phyloP scores from a whole-genome alignment of 2,797 vertebrate species.

The Danio choprae region DNA sequence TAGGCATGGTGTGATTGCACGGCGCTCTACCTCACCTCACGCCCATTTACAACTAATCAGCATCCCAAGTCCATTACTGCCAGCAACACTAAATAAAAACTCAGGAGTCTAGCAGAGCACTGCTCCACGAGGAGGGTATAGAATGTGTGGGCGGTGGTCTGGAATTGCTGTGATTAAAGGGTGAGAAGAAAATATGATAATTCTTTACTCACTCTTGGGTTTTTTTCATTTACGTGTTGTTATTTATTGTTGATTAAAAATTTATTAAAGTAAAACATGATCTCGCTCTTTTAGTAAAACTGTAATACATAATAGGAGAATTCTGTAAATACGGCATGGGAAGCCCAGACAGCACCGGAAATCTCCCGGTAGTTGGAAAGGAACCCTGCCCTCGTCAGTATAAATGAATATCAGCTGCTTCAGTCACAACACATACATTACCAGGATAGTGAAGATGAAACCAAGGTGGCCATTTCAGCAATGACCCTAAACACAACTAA shows the following conservation, averaged over 20 bases:
- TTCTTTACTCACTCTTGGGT: not conserved
- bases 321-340: no score
- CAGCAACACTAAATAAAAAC: constrained; percentile 49
- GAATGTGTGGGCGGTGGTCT: constrained; percentile 3
- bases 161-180: not conserved
- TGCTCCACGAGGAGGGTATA: constrained; percentile 56
- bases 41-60: constrained; percentile 60
- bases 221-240: not conserved
- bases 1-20: constrained; percentile 70
- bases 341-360: no score
- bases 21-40: constrained; percentile 50
- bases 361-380: no score
- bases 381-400: no score
- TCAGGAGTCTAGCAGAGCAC: constrained; percentile 44
- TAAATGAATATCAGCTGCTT: no score
- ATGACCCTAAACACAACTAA: no score
- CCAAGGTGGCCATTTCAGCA: no score
- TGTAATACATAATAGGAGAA: no score
- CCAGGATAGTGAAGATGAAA: no score
- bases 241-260: not conserved
- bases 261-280: no score
- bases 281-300: no score
- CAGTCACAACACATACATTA: no score
- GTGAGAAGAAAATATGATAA: not conserved
- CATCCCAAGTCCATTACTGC: constrained; percentile 64